Percentiles rank a stretch among this genome's conserved stretches.
Evolutionary conservation across 2,888 invertebrate genomes (phyloP).

Genomic region (Cryptocephalus primarius): DNA sequence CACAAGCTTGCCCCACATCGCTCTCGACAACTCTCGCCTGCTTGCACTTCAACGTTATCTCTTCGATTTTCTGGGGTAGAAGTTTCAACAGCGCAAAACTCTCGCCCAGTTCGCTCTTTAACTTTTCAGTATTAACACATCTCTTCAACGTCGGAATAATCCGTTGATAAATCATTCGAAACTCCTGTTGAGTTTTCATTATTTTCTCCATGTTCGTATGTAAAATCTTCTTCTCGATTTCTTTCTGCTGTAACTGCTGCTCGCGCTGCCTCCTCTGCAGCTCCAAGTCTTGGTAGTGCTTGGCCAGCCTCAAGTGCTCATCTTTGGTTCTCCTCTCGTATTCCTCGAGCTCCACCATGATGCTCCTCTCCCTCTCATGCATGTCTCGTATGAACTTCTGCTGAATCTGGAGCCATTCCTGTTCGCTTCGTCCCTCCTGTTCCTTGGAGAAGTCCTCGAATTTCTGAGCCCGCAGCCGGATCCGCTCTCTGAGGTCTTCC

Average conservation of each 20-base stretch:
- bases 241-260: slow-evolving; percentile 41
- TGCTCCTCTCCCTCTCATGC: slow-evolving; percentile 29
- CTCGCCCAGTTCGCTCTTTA: slow-evolving; percentile 21
- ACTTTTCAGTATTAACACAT: slow-evolving; percentile 15
- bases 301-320: slow-evolving; percentile 43
- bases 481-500: too few species aligned
- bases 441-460: slow-evolving; percentile 25
- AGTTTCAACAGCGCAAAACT: slow-evolving; percentile 36
- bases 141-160: slow-evolving; percentile 38
- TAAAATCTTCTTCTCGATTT: slow-evolving; percentile 21
- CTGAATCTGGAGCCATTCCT: slow-evolving; percentile 29
- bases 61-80: slow-evolving; percentile 37
- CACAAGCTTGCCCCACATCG: slow-evolving; percentile 43
- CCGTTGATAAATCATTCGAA: slow-evolving; percentile 45
- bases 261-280: slow-evolving; percentile 40
- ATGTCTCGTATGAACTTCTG: slow-evolving; percentile 33
- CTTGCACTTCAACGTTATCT: slow-evolving; percentile 39
- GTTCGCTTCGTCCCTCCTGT: slow-evolving; percentile 18
- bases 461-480: too few species aligned
- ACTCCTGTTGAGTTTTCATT: slow-evolving; percentile 45
- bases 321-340: slow-evolving; percentile 44
- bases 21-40: slow-evolving; percentile 38
- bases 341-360: slow-evolving; percentile 34
- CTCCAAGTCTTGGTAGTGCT: slow-evolving; percentile 33
- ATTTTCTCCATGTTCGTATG: slow-evolving; percentile 40